These are phyloP conservation scores for Cephus cinctus DNA, from an alignment of 1,140 invertebrate species.

Conservation along the genomic window DNA sequence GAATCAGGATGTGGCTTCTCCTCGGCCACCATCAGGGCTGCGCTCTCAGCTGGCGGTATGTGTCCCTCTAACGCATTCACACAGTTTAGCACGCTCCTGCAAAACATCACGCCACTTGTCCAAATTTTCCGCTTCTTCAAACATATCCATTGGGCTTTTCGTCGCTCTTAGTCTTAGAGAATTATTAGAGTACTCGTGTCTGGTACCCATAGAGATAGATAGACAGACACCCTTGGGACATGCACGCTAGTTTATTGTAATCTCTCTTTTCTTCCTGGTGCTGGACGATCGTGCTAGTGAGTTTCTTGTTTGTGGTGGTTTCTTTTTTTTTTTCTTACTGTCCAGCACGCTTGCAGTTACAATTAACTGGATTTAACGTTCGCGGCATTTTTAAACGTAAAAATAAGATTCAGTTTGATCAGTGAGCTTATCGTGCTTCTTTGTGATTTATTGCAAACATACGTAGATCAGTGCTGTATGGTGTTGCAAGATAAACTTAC, in stretches of 20 bases:
- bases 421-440: too few species aligned
- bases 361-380: too few species aligned
- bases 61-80: conserved; percentile 79
- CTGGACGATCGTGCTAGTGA: background rate
- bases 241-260: too few species aligned
- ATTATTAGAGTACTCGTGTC: too few species aligned
- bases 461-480: too few species aligned
- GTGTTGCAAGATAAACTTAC: too few species aligned
- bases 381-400: too few species aligned
- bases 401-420: too few species aligned
- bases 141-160: conserved; percentile 9
- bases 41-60: conserved; percentile 71
- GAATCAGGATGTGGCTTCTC: conserved; percentile 79
- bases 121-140: conserved; percentile 47
- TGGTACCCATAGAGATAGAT: too few species aligned
- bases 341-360: background rate
- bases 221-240: too few species aligned
- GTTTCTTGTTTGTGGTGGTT: conserved; percentile 5
- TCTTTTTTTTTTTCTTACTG: conserved; percentile 7
- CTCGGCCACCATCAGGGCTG: conserved; percentile 73
- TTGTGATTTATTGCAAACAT: too few species aligned
- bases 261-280: too few species aligned
- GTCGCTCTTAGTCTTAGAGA: background rate
- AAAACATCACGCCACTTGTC: conserved; percentile 65
- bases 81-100: conserved; percentile 83